Base-by-base conservation (phyloP, 2,113 vertebrate species). In the Argyrosomus japonicus region DNA sequence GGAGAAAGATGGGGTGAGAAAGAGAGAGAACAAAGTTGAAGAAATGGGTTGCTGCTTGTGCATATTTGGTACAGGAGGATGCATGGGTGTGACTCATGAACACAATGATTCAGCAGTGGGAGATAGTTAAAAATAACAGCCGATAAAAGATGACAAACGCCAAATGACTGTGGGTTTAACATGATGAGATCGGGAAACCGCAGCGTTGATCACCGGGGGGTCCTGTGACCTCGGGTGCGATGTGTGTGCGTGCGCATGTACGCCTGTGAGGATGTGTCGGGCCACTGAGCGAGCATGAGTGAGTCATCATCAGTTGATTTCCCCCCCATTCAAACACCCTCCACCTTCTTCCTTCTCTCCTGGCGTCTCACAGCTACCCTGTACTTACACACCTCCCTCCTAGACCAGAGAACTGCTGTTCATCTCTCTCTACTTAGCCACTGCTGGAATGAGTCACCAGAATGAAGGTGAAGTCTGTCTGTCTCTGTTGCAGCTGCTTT, bases 51-150 rank as follows among this genome's bases (percentile, higher is more conserved):
- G 29, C 61, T 78, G 68, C 85, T 65, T 72, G 87, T 68, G 68
- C 64, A 86, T 82, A 86, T 91, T 87, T 90, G 82, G 84, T 89
- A 8, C 79, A 82, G 74, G 61, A 85, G 80, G 85, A 89, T 79
- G 82, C 85, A 85, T 79, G 88, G 92, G 91, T 78, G 89, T 91
- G 92, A 93, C 90, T 89, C 82, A 86, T 74, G 85, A 85, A 87
- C 83, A 85, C 83, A 86, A 79, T 91, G 89, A 94, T 79, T 91
- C 89, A 92, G 89, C 92, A 88, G 73, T 43, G 81, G 79, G 53
- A 79, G 65, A 72, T 75, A 25, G 79, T 91, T 93, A 91, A 91
- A 93, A 93, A 92, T 92, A 93, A 89, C 90, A 89, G 74, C 87
- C 83, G 86, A 82, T 84, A 73, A 85, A 78, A 72, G 36, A 40